These are phyloP conservation scores for Muscicapa adusta DNA, from an alignment of 2,113 vertebrate species.

Conservation along the genomic window DNA sequence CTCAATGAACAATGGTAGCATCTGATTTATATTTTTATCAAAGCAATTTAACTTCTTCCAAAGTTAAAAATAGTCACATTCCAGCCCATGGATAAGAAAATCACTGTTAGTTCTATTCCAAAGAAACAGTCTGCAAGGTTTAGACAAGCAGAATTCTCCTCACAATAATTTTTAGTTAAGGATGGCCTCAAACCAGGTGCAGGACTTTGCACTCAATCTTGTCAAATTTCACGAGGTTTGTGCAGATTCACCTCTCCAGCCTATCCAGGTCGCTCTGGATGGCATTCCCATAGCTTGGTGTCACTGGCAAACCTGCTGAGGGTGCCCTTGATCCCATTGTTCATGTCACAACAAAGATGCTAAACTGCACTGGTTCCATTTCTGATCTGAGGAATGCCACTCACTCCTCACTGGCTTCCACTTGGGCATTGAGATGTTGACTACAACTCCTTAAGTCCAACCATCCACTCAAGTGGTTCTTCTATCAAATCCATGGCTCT, in stretches of 20 bases:
- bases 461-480: neutral
- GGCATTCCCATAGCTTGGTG: neutral
- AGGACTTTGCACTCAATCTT: neutral
- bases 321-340: neutral
- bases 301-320: neutral
- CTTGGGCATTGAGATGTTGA: neutral
- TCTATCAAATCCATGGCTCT: neutral
- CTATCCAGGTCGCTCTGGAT: neutral
- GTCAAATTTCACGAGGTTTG: neutral
- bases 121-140: neutral
- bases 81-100: neutral
- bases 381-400: neutral
- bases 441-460: neutral
- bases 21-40: conserved; percentile 30
- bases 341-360: neutral
- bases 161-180: neutral
- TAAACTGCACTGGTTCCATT: neutral
- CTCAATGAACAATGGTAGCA: conserved; percentile 5
- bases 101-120: neutral
- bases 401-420: neutral
- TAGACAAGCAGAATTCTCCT: conserved; percentile 9
- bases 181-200: neutral
- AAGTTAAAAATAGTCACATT: neutral
- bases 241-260: neutral
- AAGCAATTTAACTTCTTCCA: conserved; percentile 22